These are phyloP conservation scores for Epizoanthus illoricatus DNA, from an alignment of 92 coral and sea anemone species.

Conservation along the genomic window DNA sequence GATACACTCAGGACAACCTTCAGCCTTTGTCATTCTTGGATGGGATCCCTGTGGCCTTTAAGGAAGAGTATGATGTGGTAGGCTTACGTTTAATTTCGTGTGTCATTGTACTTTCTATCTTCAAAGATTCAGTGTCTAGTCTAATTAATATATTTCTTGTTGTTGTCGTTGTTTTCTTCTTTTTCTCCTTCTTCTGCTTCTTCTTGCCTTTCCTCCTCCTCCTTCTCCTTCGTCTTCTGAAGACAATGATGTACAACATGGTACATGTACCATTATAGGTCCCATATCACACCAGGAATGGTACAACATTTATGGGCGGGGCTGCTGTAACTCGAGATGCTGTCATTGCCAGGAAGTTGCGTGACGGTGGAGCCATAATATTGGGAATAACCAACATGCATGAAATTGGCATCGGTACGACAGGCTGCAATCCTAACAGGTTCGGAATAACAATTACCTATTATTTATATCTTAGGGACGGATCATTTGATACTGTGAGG, in stretches of 20 bases:
- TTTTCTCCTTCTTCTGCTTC: too few relatives aligned
- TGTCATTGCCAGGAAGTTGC: constrained; percentile 66
- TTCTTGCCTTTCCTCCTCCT: neutral
- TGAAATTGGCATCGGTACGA: constrained; percentile 89
- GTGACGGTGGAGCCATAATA: constrained; percentile 91
- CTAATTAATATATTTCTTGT: neutral
- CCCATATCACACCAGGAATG: constrained; percentile 77
- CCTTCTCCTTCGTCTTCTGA: neutral
- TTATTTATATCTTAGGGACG: too few relatives aligned
- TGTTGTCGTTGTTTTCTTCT: too few relatives aligned
- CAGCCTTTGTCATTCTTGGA: constrained; percentile 83
- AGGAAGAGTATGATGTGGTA: constrained; percentile 83
- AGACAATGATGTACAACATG: neutral
- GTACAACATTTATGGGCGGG: constrained; percentile 85
- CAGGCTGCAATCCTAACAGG: constrained; percentile 90
- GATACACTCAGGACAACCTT: constrained; percentile 58
- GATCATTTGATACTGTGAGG: too few relatives aligned
- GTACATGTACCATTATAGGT: constrained; percentile 47
- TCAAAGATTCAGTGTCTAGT: neutral
- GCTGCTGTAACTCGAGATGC: constrained; percentile 65
- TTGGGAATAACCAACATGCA: constrained; percentile 94
- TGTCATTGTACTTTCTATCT: neutral
- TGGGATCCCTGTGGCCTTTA: constrained; percentile 92
- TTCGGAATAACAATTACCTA: neutral
- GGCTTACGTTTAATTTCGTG: neutral